Conservation (phyloP, 2,888 invertebrate genomes). For the Dorcus parallelipipedus region DNA sequence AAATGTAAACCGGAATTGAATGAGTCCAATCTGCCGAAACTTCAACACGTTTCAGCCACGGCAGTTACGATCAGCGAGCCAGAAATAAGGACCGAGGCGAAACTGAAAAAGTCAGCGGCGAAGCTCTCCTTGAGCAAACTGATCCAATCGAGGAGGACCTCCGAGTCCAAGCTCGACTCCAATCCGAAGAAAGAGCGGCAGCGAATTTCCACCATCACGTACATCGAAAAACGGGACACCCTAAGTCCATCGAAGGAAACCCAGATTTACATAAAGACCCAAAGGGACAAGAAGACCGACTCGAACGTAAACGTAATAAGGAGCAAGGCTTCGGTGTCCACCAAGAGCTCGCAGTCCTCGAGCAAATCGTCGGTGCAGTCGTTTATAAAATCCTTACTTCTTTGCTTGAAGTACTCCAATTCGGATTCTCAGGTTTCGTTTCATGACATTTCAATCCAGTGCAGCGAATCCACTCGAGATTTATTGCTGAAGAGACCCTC, state of each 20-base stretch:
- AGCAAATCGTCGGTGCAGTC: slow-evolving; percentile 6
- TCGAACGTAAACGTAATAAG: neutral
- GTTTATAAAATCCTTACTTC: slow-evolving; percentile 9
- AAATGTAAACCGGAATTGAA: neutral
- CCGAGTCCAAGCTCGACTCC: neutral
- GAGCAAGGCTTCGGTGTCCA: neutral
- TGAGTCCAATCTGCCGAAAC: too few relatives aligned
- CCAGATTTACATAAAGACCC: neutral
- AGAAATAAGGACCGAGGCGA: too few relatives aligned
- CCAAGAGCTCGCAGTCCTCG: slow-evolving; percentile 5
- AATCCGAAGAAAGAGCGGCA: neutral
- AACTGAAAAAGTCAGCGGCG: too few relatives aligned
- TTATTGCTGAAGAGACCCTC: neutral
- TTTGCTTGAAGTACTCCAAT: slow-evolving; percentile 5
- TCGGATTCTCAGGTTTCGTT: neutral
- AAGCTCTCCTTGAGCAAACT: too few relatives aligned
- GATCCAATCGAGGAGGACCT: too few relatives aligned
- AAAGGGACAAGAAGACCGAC: neutral
- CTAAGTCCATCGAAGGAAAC: neutral
- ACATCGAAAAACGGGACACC: neutral
- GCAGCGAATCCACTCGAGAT: neutral
- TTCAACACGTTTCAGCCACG: too few relatives aligned
- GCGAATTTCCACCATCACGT: neutral
- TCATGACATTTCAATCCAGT: neutral
- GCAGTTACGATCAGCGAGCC: too few relatives aligned